Base-by-base conservation (phyloP, 2,113 vertebrate species). In the Pan paniscus region DNA sequence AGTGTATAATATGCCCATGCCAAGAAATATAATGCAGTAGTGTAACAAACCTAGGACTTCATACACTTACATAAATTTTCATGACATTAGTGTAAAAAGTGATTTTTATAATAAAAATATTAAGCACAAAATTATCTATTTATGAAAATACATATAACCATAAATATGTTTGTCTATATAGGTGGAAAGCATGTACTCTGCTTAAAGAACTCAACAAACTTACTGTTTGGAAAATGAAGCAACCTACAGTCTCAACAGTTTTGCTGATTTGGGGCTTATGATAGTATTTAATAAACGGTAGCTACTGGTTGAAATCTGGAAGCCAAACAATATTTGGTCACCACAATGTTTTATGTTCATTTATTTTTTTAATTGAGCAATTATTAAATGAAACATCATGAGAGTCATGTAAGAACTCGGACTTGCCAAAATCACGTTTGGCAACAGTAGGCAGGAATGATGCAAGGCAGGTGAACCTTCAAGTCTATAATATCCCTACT, bases 221-320 rank as follows among this genome's bases (percentile, higher is more conserved):
- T 75, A 72, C 6, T 88, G 1, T 85, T 87, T 78, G 73, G 32
- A 96, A 67, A 78, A 93, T 27, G 20, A 84, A 91, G 12, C 10
- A 75, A 52, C 1, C 8, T 75, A 9, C 2, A 30, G 6, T 76
- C 4, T 79, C 32, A 57, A 14, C 61, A 67, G 38, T 59, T 91
- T 75, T 88, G 4, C 68, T 89, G 23, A 86, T 92, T 75, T 79
- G 30, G 0, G 5, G 6, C 10, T 79, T 75, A 30, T 32, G 38
- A 89, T 61, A 72, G 35, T 83, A 38, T 88, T 86, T 88, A 27
- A 85, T 70, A 83, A 70, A 78, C 89, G 14, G 8, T 30, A 75
- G 1, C 25, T 72, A 30, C 11, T 57, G 38, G 9, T 76, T 90
- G 18, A 88, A 70, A 78, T 61, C 1, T 25, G 8, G 35, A 89